A percentile compares a stretch with the other conserved stretches of the same genome.
Conservation (phyloP, 2,113 vertebrate species). For the Megalops atlanticus region DNA sequence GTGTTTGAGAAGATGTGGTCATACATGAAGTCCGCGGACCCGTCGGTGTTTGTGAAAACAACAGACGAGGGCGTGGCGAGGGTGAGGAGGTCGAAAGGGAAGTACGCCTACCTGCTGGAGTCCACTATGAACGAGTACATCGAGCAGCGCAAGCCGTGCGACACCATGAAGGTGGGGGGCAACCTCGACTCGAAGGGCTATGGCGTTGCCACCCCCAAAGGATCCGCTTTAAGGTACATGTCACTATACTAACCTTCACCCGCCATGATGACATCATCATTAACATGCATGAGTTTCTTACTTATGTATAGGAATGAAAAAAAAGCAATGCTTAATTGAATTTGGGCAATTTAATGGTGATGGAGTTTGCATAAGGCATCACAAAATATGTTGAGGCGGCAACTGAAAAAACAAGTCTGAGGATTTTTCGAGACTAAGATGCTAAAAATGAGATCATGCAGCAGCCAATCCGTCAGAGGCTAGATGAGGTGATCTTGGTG, state of each 20-base stretch:
- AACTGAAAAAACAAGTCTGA: not conserved
- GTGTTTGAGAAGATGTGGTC: conserved; percentile 99
- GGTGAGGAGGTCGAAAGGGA: conserved; percentile 94
- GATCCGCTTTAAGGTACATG: conserved; percentile 86
- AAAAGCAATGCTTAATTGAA: not conserved
- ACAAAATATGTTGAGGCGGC: not conserved
- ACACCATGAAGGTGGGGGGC: conserved; percentile 98
- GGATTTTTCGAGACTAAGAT: not conserved
- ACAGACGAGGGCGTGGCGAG: conserved; percentile 90
- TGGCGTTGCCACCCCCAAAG: conserved; percentile 96
- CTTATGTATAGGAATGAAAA: not conserved
- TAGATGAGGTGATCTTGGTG: not conserved
- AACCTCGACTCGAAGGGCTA: conserved; percentile 99
- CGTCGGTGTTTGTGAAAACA: conserved; percentile 91
- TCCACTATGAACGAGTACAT: conserved; percentile 99
- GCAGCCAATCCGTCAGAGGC: not conserved
- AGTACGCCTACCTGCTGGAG: conserved; percentile 96
- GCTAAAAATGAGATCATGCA: not conserved
- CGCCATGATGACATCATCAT: not conserved
- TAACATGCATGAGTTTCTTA: not conserved
- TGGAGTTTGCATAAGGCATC: not conserved
- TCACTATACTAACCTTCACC: not conserved
- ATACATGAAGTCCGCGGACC: conserved; percentile 95
- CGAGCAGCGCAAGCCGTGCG: conserved; percentile 94
- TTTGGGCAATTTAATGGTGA: not conserved